Conservation (phyloP, 2,888 invertebrate species). For the Mythimna lalbum region DNA sequence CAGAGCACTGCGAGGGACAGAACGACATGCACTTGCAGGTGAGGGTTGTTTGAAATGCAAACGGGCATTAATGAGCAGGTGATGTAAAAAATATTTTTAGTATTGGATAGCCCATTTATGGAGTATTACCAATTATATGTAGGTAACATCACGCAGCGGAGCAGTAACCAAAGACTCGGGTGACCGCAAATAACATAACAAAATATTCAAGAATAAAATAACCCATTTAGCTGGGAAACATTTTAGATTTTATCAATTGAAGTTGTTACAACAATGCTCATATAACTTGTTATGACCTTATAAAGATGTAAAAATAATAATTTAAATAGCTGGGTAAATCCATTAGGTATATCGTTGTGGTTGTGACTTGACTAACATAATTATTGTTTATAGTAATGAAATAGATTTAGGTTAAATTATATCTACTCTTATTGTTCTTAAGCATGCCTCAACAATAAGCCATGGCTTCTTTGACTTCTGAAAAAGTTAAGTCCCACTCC, state of each 20-base stretch:
- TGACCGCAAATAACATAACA: slow-evolving; percentile 8
- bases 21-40: no score
- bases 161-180: no score
- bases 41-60: no score
- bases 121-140: no score
- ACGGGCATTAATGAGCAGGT: no score
- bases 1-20: no score
- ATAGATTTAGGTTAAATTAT: not conserved
- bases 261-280: not conserved
- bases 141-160: no score
- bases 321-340: not conserved
- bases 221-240: slow-evolving; percentile 7
- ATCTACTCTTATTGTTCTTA: not conserved
- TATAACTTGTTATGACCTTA: not conserved
- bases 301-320: not conserved
- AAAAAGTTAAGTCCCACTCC: no score
- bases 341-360: slow-evolving; percentile 3
- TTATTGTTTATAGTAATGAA: not conserved
- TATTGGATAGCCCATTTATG: no score
- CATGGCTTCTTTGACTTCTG: no score
- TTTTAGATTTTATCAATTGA: not conserved
- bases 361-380: not conserved
- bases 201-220: slow-evolving; percentile 8
- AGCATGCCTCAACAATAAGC: not conserved
- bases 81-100: no score